phyloP scores from a whole-genome alignment of 1,140 invertebrate species.

The Drosophila oshimai region DNA sequence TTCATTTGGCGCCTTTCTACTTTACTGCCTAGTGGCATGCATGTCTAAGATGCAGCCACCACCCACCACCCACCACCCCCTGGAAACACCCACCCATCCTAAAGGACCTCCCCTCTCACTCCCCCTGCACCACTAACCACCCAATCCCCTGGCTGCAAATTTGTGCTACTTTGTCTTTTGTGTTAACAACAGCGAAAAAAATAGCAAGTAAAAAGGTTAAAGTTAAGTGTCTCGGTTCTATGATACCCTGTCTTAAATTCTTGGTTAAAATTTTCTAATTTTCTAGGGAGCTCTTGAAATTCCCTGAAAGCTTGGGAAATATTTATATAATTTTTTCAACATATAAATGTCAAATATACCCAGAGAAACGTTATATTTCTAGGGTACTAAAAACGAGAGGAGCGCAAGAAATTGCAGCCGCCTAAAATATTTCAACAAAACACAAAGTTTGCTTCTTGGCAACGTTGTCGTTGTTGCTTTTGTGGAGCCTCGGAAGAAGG shows the following conservation, averaged over 20 bases:
- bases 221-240: too few species aligned
- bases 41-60: conserved; percentile 48
- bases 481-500: conserved; percentile 16
- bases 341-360: not conserved
- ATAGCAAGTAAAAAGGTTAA: not conserved
- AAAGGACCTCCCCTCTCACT: not conserved
- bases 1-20: conserved; percentile 69
- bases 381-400: conserved; percentile 8
- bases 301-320: too few species aligned
- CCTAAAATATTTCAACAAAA: conserved; percentile 59
- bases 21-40: conserved; percentile 66
- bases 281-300: too few species aligned
- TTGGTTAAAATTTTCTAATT: too few species aligned
- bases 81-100: not conserved
- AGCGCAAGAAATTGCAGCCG: conserved; percentile 26
- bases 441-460: conserved; percentile 57
- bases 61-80: not conserved
- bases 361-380: not conserved
- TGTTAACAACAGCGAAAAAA: conserved; percentile 58
- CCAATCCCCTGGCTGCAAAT: conserved; percentile 49
- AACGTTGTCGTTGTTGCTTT: conserved; percentile 25
- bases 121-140: not conserved
- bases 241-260: not conserved
- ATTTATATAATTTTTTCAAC: too few species aligned
- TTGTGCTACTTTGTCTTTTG: conserved; percentile 80